phyloP scores from a whole-genome alignment of 2,888 invertebrate genomes.

The Metallyticus violacea region DNA sequence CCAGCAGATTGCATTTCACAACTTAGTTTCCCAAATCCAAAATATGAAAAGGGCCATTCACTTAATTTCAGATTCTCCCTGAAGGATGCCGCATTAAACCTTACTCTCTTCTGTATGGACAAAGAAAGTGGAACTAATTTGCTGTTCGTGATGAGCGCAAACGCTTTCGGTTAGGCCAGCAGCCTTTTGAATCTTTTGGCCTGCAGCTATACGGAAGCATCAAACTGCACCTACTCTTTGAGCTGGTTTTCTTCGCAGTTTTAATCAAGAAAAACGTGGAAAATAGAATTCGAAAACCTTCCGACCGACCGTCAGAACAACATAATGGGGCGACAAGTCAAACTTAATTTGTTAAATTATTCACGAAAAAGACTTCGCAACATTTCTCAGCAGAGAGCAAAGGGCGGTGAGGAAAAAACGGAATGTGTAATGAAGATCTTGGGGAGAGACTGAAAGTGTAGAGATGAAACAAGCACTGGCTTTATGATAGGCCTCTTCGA shows the following conservation, averaged over 20 bases:
- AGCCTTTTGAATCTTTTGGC: background rate
- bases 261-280: background rate
- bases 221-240: background rate
- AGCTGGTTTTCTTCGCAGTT: too few species aligned
- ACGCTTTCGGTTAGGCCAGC: too few species aligned
- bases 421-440: slow-evolving; percentile 7
- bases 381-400: too few species aligned
- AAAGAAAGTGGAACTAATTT: background rate
- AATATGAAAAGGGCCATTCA: background rate
- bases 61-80: background rate
- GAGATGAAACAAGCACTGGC: too few species aligned
- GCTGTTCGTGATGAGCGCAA: too few species aligned
- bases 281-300: too few species aligned
- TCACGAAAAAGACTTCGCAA: background rate
- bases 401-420: background rate
- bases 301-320: background rate
- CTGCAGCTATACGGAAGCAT: too few species aligned
- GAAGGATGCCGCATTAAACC: background rate
- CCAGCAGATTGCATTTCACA: background rate
- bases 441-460: too few species aligned
- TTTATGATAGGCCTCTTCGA: too few species aligned
- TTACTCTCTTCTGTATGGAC: background rate
- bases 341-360: slow-evolving; percentile 12
- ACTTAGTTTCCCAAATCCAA: background rate
- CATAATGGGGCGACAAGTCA: slow-evolving; percentile 4